phyloP scores from a whole-genome alignment of 2,113 vertebrate species.

The Anoplopoma fimbria region DNA sequence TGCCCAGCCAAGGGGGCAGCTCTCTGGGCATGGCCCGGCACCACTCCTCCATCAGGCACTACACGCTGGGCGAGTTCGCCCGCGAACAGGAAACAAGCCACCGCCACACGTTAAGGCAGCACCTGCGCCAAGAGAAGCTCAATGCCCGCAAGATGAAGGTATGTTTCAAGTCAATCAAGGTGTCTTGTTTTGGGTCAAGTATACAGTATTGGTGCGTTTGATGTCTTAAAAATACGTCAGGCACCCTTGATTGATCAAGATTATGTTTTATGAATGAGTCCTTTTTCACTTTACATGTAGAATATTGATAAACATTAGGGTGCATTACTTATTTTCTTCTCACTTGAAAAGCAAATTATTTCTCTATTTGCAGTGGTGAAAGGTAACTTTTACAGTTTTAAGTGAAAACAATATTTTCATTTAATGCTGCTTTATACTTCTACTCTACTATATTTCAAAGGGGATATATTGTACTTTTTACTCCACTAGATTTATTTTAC shows the following conservation, averaged over 20 bases:
- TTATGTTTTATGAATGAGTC: neutral
- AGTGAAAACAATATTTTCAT: too few species aligned
- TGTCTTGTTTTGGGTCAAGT: neutral
- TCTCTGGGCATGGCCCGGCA: slow-evolving; percentile 96
- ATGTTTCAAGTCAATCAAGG: neutral
- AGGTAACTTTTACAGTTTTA: neutral
- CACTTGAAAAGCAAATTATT: too few species aligned
- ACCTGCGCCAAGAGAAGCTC: slow-evolving; percentile 95
- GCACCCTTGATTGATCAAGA: too few species aligned
- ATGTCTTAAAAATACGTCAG: too few species aligned
- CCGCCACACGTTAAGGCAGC: slow-evolving; percentile 90
- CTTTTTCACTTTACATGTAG: neutral
- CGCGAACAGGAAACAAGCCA: slow-evolving; percentile 94
- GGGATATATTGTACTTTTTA: neutral
- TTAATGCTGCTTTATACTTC: too few species aligned
- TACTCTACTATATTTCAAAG: neutral
- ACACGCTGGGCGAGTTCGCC: slow-evolving; percentile 97
- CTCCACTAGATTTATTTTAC: neutral
- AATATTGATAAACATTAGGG: neutral
- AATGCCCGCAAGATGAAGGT: slow-evolving; percentile 97
- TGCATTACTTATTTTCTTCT: neutral
- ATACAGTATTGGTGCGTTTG: too few species aligned
- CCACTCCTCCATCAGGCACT: slow-evolving; percentile 92
- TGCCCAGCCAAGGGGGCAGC: slow-evolving; percentile 98
- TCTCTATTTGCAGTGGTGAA: neutral